Conservation (phyloP, 2,113 vertebrate genomes). For the Poicephalus gulielmi region DNA sequence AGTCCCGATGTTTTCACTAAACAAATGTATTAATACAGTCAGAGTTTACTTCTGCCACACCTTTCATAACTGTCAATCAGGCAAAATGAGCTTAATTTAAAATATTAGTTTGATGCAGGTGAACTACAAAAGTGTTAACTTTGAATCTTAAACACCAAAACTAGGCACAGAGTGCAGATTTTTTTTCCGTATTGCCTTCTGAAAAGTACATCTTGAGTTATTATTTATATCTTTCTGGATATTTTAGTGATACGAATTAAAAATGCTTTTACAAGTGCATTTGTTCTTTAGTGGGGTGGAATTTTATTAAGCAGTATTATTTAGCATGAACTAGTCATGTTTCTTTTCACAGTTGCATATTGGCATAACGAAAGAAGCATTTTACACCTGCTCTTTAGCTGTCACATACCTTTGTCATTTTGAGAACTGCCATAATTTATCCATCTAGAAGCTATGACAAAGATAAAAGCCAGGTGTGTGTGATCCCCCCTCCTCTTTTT, state of each 20-base stretch:
- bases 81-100: neutral
- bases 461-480: constrained; percentile 46
- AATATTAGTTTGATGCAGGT: neutral
- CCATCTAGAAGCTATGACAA: neutral
- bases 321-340: neutral
- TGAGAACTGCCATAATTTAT: neutral
- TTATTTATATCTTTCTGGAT: neutral
- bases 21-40: neutral
- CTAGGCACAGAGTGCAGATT: neutral
- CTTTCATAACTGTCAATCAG: neutral
- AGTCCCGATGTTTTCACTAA: neutral
- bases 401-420: neutral
- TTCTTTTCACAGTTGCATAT: constrained; percentile 21
- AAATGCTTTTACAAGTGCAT: neutral
- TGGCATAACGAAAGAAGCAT: constrained; percentile 23
- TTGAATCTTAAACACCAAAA: neutral
- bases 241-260: neutral
- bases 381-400: constrained; percentile 37
- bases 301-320: neutral
- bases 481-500: neutral
- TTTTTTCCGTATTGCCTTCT: neutral
- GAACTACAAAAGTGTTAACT: neutral
- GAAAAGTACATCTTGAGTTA: neutral
- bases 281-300: neutral
- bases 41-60: neutral